Evolutionary conservation across 2,113 vertebrate genomes (phyloP).

Genomic region (Hypomesus transpacificus): DNA sequence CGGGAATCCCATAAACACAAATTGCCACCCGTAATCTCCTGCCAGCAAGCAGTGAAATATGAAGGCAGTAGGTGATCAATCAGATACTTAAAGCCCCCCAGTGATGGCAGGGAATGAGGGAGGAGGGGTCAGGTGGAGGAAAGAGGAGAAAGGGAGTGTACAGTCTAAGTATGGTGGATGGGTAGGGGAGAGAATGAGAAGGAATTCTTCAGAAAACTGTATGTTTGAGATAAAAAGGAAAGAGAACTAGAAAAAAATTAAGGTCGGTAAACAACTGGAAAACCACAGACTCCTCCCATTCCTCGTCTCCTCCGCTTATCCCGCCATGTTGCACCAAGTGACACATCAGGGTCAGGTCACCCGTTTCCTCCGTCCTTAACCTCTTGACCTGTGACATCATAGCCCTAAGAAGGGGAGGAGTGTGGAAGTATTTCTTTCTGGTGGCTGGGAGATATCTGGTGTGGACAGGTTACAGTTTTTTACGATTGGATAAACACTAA

Average conservation of each 20-base stretch:
- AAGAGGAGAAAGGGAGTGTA: background rate
- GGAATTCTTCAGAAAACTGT: background rate
- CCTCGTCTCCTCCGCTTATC: background rate
- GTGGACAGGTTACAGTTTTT: constrained; percentile 59
- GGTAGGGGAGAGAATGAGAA: background rate
- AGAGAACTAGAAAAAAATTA: background rate
- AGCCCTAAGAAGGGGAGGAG: background rate
- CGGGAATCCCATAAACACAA: constrained; percentile 63
- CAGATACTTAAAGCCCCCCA: constrained; percentile 55
- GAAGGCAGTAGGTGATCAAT: constrained; percentile 48
- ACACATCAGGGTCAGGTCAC: constrained; percentile 46
- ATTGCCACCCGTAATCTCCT: constrained; percentile 57
- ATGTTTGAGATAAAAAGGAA: background rate
- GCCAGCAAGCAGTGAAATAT: constrained; percentile 57
- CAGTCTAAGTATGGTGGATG: background rate
- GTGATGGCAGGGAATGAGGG: constrained; percentile 30
- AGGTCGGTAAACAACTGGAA: background rate
- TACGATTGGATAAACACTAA: too few relatives aligned
- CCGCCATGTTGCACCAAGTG: constrained; percentile 32
- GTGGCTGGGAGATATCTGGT: constrained; percentile 38
- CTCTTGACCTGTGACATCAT: constrained; percentile 53
- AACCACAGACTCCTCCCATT: background rate
- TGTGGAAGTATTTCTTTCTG: constrained; percentile 53
- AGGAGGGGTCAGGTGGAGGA: background rate
- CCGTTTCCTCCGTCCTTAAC: constrained; percentile 47